Evolutionary conservation across 1,140 invertebrate genomes (phyloP).

Genomic region (Manduca sexta): DNA sequence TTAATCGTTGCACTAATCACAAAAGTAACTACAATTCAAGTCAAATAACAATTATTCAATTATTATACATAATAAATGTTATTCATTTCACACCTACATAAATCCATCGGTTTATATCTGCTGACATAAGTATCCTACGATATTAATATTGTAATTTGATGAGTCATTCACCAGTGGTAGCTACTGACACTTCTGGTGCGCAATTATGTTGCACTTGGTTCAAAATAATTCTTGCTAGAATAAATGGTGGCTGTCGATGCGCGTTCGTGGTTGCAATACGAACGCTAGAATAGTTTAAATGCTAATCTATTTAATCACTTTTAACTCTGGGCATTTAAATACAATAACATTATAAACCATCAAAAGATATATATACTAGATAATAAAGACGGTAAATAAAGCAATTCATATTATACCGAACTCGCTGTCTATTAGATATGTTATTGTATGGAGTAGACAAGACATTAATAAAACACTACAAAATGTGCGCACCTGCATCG

Average conservation of each 20-base stretch:
- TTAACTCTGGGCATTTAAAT: no score
- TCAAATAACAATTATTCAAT: not conserved
- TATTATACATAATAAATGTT: not conserved
- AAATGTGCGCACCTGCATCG: conserved; percentile 20
- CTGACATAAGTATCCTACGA: conserved; percentile 3
- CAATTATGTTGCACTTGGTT: conserved; percentile 5
- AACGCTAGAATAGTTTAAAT: no score
- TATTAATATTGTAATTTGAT: conserved; percentile 27
- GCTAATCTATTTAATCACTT: no score
- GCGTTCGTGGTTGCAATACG: no score
- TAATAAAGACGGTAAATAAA: no score
- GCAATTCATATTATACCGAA: no score
- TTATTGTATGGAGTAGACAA: conserved; percentile 7
- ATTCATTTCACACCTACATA: conserved; percentile 6
- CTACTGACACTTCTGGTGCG: conserved; percentile 7
- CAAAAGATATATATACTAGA: no score
- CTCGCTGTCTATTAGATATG: conserved; percentile 7
- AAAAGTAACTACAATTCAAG: not conserved
- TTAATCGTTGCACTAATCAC: not conserved
- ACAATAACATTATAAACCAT: no score
- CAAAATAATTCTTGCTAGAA: not conserved
- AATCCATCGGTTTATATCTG: not conserved
- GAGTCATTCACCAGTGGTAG: conserved; percentile 11
- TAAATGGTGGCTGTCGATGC: no score
- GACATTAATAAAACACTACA: conserved; percentile 20